Evolutionary conservation across 2,113 vertebrate species (phyloP).

Genomic region (Xenopus borealis): DNA sequence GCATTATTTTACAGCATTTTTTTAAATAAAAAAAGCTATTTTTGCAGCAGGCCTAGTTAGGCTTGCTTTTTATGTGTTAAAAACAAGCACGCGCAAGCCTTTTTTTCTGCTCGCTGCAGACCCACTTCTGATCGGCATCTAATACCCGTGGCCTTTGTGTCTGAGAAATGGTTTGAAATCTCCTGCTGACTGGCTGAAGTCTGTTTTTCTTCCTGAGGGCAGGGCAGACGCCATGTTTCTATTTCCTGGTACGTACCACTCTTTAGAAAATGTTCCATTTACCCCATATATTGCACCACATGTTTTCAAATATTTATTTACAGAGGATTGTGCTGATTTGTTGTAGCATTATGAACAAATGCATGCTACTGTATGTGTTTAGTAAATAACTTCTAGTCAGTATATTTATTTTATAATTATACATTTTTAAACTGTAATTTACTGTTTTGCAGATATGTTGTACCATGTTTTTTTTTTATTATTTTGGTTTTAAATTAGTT

Average conservation of each 20-base stretch:
- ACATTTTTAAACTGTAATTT: not conserved
- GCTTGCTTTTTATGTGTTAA: constrained; percentile 41
- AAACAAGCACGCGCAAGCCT: constrained; percentile 45
- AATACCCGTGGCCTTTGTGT: constrained; percentile 99
- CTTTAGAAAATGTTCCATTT: not conserved
- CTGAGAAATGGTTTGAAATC: constrained; percentile 99
- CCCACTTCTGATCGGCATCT: constrained; percentile 93
- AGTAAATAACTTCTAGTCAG: too few relatives aligned
- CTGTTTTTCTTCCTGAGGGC: constrained; percentile 80
- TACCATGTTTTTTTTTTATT: too few relatives aligned
- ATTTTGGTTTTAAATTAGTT: too few relatives aligned
- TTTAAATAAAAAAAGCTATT: not conserved
- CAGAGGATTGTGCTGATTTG: not conserved
- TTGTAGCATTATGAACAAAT: too few relatives aligned
- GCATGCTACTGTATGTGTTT: too few relatives aligned
- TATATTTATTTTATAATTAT: too few relatives aligned
- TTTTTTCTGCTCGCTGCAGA: constrained; percentile 69
- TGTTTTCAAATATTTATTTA: not conserved
- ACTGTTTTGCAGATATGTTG: too few relatives aligned
- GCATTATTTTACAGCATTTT: constrained; percentile 18
- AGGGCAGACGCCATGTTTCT: constrained; percentile 77
- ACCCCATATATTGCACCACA: not conserved
- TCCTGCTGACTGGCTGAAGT: constrained; percentile 92
- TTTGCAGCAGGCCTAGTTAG: constrained; percentile 21
- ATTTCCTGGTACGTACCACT: constrained; percentile 78